Evolutionary conservation across 2,888 invertebrate genomes (phyloP).

Genomic region (Dugesia japonica): DNA sequence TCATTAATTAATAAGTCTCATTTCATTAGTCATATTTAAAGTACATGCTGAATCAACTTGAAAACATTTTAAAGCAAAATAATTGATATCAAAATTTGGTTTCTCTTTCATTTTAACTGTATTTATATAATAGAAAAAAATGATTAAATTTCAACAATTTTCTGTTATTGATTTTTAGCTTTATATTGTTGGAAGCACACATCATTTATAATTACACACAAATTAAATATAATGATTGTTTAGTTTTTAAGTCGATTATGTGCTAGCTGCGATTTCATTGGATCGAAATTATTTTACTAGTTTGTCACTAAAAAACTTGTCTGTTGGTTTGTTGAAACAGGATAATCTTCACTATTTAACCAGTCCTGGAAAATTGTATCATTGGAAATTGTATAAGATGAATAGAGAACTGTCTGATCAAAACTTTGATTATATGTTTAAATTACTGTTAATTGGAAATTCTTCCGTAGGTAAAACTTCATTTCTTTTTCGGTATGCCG

Average conservation of each 20-base stretch:
- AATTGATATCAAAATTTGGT: too few species aligned
- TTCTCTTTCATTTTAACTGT: too few species aligned
- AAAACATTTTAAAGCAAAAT: too few species aligned
- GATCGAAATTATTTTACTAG: neutral
- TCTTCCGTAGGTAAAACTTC: constrained; percentile 80
- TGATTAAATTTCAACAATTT: neutral
- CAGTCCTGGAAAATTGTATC: too few species aligned
- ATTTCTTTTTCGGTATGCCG: constrained; percentile 93
- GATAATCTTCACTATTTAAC: too few species aligned
- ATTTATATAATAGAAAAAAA: neutral
- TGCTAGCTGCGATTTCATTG: neutral
- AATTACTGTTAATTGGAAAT: constrained; percentile 48
- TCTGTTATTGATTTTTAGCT: neutral
- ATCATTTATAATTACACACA: neutral
- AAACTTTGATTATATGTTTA: constrained; percentile 47
- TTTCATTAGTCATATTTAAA: too few species aligned
- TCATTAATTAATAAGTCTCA: too few species aligned
- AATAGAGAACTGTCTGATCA: constrained; percentile 25
- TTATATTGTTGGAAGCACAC: neutral
- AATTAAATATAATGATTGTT: neutral
- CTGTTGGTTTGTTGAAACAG: too few species aligned
- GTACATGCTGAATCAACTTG: too few species aligned
- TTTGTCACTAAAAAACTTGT: constrained; percentile 20
- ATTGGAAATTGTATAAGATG: too few species aligned
- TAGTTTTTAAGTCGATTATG: neutral